Percentiles rank a stretch among this genome's conserved stretches.
Evolutionary conservation across 2,113 vertebrate species (phyloP).

Genomic region (Pelecanus crispus): DNA sequence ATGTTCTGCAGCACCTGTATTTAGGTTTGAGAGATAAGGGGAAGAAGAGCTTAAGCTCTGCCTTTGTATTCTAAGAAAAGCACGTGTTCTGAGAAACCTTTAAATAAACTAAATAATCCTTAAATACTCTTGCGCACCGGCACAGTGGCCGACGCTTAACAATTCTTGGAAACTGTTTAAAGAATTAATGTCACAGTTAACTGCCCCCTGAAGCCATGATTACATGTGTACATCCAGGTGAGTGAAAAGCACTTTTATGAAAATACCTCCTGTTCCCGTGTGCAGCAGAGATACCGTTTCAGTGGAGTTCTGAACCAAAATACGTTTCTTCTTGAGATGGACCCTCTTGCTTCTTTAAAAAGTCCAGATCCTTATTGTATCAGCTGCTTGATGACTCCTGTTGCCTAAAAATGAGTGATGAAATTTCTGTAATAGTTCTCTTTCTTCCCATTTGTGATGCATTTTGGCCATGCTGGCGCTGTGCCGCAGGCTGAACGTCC

Average conservation of each 20-base stretch:
- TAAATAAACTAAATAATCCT: neutral
- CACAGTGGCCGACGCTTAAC: neutral
- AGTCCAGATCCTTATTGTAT: neutral
- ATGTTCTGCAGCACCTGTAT: neutral
- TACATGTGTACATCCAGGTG: neutral
- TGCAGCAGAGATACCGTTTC: neutral
- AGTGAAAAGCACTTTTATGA: neutral
- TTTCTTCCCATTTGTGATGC: neutral
- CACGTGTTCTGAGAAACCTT: neutral
- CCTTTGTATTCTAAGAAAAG: neutral
- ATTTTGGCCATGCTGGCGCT: neutral
- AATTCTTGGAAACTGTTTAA: neutral
- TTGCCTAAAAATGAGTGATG: too few relatives aligned
- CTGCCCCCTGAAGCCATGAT: neutral
- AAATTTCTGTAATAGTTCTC: neutral
- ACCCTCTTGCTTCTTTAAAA: too few relatives aligned
- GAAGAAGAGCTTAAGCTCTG: neutral
- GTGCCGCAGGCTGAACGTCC: neutral
- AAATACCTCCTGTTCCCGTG: neutral
- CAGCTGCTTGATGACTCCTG: neutral
- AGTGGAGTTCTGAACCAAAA: neutral
- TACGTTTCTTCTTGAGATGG: neutral
- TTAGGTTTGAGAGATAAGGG: neutral
- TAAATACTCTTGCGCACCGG: neutral
- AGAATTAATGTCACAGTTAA: neutral